These are phyloP conservation scores for Anas platyrhynchos DNA, from an alignment of 2,113 vertebrate genomes.

Conservation along the genomic window DNA sequence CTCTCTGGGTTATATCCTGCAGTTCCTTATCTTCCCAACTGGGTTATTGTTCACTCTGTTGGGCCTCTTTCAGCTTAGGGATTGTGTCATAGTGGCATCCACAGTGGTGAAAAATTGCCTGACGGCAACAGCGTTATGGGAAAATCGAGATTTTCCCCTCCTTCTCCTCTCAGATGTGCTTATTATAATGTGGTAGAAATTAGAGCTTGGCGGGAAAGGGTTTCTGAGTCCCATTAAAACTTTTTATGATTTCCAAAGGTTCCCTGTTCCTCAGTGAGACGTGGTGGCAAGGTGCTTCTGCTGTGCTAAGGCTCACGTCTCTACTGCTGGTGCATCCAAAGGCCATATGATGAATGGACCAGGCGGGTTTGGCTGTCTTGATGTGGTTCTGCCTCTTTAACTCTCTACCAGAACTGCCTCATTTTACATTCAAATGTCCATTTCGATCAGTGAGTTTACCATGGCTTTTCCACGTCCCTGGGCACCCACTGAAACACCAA, in stretches of 20 bases:
- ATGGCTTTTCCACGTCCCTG: neutral
- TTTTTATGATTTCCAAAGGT: neutral
- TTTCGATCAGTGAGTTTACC: neutral
- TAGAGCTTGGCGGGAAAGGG: neutral
- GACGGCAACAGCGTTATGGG: neutral
- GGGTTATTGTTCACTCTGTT: constrained; percentile 27
- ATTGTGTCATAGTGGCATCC: constrained; percentile 8
- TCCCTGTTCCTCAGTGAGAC: neutral
- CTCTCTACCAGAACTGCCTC: neutral
- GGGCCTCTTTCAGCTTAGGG: constrained; percentile 23
- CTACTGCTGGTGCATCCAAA: neutral
- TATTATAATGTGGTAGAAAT: neutral
- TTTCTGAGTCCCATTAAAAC: neutral
- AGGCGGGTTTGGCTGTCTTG: neutral
- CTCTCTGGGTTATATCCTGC: constrained; percentile 51
- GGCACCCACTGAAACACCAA: neutral
- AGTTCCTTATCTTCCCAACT: constrained; percentile 45
- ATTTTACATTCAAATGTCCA: neutral
- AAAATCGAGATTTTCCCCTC: neutral
- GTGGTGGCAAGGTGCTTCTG: neutral
- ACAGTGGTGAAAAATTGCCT: neutral
- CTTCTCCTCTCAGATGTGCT: neutral
- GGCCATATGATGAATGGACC: neutral
- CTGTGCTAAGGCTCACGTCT: neutral
- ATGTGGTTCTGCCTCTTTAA: neutral